Base-by-base conservation (phyloP, 2,113 vertebrate genomes). In the Silurus glanis region DNA sequence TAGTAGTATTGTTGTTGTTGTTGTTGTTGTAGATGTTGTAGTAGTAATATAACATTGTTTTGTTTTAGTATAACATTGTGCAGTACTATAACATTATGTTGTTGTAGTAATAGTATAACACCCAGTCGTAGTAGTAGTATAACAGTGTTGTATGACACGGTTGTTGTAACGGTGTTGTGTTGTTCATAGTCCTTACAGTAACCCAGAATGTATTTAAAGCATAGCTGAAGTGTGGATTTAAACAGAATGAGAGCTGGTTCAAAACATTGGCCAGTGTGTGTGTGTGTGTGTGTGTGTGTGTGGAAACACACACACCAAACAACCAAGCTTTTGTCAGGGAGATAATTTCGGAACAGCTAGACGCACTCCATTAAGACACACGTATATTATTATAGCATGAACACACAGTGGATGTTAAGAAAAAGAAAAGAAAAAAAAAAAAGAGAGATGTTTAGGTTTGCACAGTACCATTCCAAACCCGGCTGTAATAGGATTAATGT, bases 401-500 rank as follows among this genome's bases (percentile, higher is more conserved):
- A 83, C 25, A 37, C 51, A n/a, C 82, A 67, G 55, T 87, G 88
- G 88, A 88, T 87, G 88, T 92, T 91, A 91, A 91, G 58, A 59
- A 80, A 72, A 19, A 51, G 45, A 74, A 47, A 19, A 92, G 90
- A 93, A 92, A 85, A 37, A 59, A 80, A 72, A 19, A 51, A 71
- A 49, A 47, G 14, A 92, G 90, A 93, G 93, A 85, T 92, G 92
- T 92, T 91, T 92, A 90, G 91, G 90, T 94, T 92, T 91, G 85
- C 93, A 87, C 91, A 94, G 89, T 93, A 92, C 91, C 93, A 93
- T 91, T 94, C 91, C 91, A 93, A 94, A 94, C 93, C 93, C 94
- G 93, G 95, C 95, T 95, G 94, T 97, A 97, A 97, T 95, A 96
- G 96, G 96, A 97, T 98, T 98, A 97, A 96, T 96, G 94, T 93